Base-by-base conservation (phyloP, 2,113 vertebrate species). In the Hipposideros armiger region DNA sequence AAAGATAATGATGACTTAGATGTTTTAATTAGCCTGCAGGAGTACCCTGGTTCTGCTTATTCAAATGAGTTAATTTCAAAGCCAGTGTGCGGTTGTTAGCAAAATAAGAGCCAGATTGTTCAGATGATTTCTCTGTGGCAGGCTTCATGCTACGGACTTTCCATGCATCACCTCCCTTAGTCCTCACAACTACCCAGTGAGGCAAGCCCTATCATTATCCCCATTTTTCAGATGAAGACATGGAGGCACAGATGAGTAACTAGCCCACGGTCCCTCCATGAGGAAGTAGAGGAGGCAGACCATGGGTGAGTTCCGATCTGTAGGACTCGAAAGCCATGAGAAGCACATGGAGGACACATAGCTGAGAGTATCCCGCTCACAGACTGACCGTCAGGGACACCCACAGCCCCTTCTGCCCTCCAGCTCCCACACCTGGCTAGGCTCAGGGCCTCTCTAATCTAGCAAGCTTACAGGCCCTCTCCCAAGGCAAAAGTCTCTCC, bases 11-110 rank as follows among this genome's bases (percentile, higher is more conserved):
- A 93, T 94, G 94, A 85, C 89, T 66, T 83, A 9, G 11, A 2
- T 54, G 47, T 93, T 96, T 91, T 90, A 86, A 92, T 98, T 92
- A 92, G 32, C 67, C 80, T 14, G 15, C 82, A 50, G 90, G 87
- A 94, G 20, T 67, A 70, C 82, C 42, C 62, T 13, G 9, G 40
- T 36, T 78, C 84, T 56, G 50, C 93, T 74, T 84, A 36, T 77
- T 87, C 83, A 1, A 88, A 47, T 36, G 77, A 66, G 70, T 58
- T 91, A 77, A 54, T 42, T 83, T 94, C 90, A 62, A 50, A 96
- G 81, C 60, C 26, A 16, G 22, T 3, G 1, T 30, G 32, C 22
- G 4, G 0, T 62, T 22, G 30, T 77, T 58, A 47, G 47, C 67
- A 14, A 9, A 13, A 26, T 22, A 62, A 22, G 32, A 74, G 52